These are phyloP conservation scores for Bettongia penicillata DNA, from an alignment of 2,113 vertebrate genomes.

Conservation along the genomic window DNA sequence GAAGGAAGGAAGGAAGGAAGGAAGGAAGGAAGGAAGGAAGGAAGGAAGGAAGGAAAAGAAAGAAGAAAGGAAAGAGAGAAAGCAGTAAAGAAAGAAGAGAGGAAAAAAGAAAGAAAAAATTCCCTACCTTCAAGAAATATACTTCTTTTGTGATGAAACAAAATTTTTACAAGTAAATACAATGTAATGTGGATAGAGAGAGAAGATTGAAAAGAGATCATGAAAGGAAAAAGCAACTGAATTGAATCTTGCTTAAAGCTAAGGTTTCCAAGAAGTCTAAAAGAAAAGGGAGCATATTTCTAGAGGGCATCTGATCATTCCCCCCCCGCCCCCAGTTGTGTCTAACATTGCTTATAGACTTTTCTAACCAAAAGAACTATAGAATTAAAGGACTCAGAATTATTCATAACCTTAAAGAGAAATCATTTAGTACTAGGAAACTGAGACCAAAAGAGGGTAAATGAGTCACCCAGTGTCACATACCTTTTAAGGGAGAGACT, in stretches of 20 bases:
- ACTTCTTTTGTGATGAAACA: not conserved
- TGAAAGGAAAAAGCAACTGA: not conserved
- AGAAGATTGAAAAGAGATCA: not conserved
- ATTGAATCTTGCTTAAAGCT: not conserved
- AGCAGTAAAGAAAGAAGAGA: no score
- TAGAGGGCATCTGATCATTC: not conserved
- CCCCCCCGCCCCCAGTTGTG: not conserved
- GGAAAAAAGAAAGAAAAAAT: not conserved
- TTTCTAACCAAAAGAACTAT: not conserved
- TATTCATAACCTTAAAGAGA: no score
- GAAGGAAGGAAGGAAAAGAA: no score
- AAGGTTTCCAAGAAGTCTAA: not conserved
- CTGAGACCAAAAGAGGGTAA: not conserved
- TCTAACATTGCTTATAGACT: not conserved
- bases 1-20: no score
- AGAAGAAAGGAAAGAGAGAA: not conserved
- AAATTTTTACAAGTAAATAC: not conserved
- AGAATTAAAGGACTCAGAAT: not conserved
- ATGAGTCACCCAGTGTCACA: not conserved
- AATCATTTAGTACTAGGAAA: not conserved
- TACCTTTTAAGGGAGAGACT: not conserved
- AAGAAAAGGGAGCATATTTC: not conserved
- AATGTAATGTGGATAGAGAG: not conserved
- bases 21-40: no score
- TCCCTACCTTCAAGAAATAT: conserved; percentile 36